Conservation (phyloP, 2,113 vertebrate genomes). For the Hipposideros armiger region DNA sequence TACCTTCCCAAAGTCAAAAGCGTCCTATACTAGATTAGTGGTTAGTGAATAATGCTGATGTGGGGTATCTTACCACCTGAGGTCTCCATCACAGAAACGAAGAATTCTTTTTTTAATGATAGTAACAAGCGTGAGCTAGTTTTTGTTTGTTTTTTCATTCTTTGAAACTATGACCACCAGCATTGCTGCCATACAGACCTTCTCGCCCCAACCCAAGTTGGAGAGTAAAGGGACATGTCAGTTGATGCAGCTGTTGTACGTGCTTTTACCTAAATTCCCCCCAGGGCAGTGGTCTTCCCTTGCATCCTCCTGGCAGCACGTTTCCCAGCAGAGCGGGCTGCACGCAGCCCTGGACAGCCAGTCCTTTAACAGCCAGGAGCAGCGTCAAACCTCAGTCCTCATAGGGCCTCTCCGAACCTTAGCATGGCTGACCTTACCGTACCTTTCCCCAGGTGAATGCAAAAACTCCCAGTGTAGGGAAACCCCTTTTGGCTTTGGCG, state of each 20-base stretch:
- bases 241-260: background rate
- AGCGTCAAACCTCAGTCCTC: background rate
- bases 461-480: background rate
- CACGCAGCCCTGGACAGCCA: background rate
- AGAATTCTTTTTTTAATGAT: background rate
- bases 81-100: slow-evolving; percentile 11
- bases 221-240: background rate
- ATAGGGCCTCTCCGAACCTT: background rate
- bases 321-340: background rate
- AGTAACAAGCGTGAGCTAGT: background rate
- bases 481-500: background rate
- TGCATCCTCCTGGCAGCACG: background rate
- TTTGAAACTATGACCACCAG: slow-evolving; percentile 1
- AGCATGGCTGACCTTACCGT: background rate
- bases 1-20: background rate
- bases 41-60: slow-evolving; percentile 32
- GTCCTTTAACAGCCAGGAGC: background rate
- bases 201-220: background rate
- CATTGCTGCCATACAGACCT: background rate
- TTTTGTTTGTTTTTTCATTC: background rate
- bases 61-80: background rate
- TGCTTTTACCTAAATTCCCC: background rate
- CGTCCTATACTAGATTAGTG: background rate
- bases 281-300: background rate
- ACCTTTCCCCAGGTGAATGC: background rate